phyloP scores from a whole-genome alignment of 92 coral and sea anemone species.

The Anthopleura xanthogrammica region DNA sequence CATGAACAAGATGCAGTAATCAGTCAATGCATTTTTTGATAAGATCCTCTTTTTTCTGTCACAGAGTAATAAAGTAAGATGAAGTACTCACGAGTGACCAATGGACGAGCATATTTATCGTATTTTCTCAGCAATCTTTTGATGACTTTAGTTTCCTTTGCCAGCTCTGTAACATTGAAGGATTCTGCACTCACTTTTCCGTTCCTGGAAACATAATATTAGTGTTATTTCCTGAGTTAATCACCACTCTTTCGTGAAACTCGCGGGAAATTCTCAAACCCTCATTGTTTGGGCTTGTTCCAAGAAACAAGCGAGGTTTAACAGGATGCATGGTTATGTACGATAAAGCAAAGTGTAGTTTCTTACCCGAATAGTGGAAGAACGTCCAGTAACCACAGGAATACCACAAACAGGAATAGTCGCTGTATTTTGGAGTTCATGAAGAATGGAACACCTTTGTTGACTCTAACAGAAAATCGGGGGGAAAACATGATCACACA shows the following conservation, averaged over 20 bases:
- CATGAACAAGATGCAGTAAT: not conserved
- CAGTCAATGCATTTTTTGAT: too few species aligned
- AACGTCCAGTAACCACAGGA: constrained; percentile 25
- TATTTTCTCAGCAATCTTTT: constrained; percentile 43
- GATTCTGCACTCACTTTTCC: constrained; percentile 7
- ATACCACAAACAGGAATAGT: constrained; percentile 8
- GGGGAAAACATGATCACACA: not conserved
- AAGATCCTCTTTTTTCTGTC: too few species aligned
- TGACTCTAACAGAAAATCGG: not conserved
- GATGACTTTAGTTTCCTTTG: constrained; percentile 43
- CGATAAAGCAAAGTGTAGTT: too few species aligned
- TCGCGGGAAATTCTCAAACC: not conserved
- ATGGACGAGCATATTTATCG: constrained; percentile 64
- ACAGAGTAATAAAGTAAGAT: not conserved
- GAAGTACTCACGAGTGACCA: constrained; percentile 48
- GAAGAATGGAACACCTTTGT: not conserved
- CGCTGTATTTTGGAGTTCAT: not conserved
- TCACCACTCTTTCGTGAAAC: not conserved
- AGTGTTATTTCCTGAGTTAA: not conserved
- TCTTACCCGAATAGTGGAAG: constrained; percentile 18
- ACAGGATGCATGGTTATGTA: too few species aligned
- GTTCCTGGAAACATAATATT: not conserved
- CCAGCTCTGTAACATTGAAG: constrained; percentile 28
- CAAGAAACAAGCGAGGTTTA: too few species aligned
- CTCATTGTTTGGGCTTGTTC: not conserved